These are phyloP conservation scores for Cyrtonyx montezumae DNA, from an alignment of 2,113 vertebrate species.

Conservation along the genomic window DNA sequence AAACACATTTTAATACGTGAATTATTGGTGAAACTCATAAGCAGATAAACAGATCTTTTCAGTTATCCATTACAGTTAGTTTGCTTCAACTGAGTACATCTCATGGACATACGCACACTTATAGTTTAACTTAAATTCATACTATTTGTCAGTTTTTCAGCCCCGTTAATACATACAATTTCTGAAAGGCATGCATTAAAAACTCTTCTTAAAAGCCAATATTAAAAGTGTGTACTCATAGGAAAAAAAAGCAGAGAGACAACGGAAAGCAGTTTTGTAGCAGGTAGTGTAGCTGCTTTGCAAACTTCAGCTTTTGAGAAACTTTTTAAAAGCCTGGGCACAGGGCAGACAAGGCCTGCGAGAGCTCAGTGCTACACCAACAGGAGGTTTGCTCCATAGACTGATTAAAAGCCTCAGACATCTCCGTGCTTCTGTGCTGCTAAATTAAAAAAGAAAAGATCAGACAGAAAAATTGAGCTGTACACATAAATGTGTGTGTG, in stretches of 20 bases:
- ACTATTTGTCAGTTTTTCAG: neutral
- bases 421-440: neutral
- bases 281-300: neutral
- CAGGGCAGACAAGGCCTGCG: neutral
- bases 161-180: neutral
- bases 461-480: neutral
- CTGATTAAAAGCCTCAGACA: neutral
- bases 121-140: neutral
- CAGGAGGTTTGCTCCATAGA: neutral
- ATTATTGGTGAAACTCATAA: neutral
- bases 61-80: neutral
- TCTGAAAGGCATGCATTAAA: neutral
- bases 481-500: neutral
- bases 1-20: neutral
- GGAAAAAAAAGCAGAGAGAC: neutral
- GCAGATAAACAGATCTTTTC: neutral
- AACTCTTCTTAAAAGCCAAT: neutral
- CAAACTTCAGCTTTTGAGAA: neutral
- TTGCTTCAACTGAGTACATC: neutral
- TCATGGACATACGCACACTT: neutral
- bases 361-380: neutral
- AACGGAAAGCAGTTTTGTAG: neutral
- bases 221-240: rapidly evolving
- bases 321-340: neutral
- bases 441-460: neutral